phyloP scores from a whole-genome alignment of 2,888 invertebrate genomes.

The Apomyelois bistriatella region DNA sequence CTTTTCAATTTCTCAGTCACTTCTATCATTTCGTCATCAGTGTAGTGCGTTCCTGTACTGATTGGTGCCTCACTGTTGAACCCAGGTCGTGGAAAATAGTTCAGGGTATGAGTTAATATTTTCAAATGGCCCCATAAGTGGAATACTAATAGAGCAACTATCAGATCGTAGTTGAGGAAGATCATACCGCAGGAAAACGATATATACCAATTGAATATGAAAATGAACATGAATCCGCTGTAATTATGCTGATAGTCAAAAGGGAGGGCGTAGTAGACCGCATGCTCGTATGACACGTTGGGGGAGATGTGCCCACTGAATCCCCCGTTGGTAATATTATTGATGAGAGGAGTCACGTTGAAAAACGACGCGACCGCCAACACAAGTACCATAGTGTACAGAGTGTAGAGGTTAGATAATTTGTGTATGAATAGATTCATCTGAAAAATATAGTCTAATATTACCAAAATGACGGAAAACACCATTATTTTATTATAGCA shows the following conservation, averaged over 20 bases:
- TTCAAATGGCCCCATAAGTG: slow-evolving; percentile 32
- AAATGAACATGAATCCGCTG: slow-evolving; percentile 20
- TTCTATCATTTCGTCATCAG: slow-evolving; percentile 19
- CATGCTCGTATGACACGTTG: slow-evolving; percentile 29
- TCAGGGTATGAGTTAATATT: slow-evolving; percentile 24
- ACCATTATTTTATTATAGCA: too few species aligned
- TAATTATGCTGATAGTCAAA: slow-evolving; percentile 18
- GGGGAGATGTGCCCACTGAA: neutral
- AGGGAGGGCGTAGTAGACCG: slow-evolving; percentile 22
- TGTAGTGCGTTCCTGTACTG: slow-evolving; percentile 9
- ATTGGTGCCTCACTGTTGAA: neutral
- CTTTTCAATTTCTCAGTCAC: slow-evolving; percentile 20
- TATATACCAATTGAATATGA: slow-evolving; percentile 15
- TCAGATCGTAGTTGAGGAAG: slow-evolving; percentile 26
- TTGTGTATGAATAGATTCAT: slow-evolving; percentile 27
- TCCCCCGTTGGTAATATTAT: neutral
- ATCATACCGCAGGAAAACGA: slow-evolving; percentile 20
- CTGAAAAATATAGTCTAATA: slow-evolving; percentile 23
- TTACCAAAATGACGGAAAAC: too few species aligned
- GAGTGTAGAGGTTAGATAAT: neutral
- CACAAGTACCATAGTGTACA: neutral
- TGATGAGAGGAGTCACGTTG: neutral
- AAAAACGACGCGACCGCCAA: neutral
- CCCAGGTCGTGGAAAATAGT: slow-evolving; percentile 24
- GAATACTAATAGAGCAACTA: slow-evolving; percentile 28